Base-by-base conservation (phyloP, 2,888 invertebrate species). In the Steromphala cineraria region DNA sequence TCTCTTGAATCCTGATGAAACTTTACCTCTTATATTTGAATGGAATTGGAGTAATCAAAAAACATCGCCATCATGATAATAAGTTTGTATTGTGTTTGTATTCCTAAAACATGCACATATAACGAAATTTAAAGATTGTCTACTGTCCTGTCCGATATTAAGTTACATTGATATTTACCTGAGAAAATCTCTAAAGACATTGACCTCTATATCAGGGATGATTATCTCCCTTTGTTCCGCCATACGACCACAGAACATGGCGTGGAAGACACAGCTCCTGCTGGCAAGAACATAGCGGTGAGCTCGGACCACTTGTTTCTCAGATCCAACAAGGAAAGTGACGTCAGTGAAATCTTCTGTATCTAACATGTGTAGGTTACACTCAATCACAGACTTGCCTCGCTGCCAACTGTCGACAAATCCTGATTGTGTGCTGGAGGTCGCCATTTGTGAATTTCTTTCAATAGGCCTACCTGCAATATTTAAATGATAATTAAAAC, bases 241-340 rank as follows among this genome's bases (percentile, higher is more conserved):
- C 62, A 62, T 21, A 15, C 28, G 21, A 62, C 62, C 62, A 62
- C 62, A 62, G 62, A 62, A 62, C 62, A 62, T 62, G 62, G 62
- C 62, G 28, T 24, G 62, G 24, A 62, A 83, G 19, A 83, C 83
- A 36, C 74, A 78, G 71, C 83, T 83, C 13, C 83, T 71, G 62
- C 83, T 83, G 56, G 81, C 62, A 21, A 83, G 81, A 62, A 87
- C 81, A 79, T 81, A 88, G 74, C 78, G 84, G 83, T 88, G 86
- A 15, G 87, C 87, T 24, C 82, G 80, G 46, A 80, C 67, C 31
- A 74, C 53, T 21, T 56, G 77, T 8, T 21, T 21, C 55, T 62
- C 79, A n/a, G 80, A 67, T 1, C 84, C 86, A 17, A 87, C 80
- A 36, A 78, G 55, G 77, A 87, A 87, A 36, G 80, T 78, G 17